These are phyloP conservation scores for Panagrolaimus sp. DNA, from an alignment of 1,140 invertebrate genomes.

Conservation along the genomic window DNA sequence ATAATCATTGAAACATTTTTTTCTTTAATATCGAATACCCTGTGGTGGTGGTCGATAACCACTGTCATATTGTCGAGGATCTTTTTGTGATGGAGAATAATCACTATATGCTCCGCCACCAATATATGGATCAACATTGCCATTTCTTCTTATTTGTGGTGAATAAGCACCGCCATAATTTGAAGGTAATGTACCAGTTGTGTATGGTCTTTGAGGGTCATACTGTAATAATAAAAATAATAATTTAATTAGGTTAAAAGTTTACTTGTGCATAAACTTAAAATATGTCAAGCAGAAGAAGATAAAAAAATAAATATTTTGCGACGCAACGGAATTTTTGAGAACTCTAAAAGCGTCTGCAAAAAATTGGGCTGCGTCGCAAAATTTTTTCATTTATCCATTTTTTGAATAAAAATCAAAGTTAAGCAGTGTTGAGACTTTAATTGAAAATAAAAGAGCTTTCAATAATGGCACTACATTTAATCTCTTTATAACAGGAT, in stretches of 20 bases:
- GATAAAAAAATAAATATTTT: constrained; percentile 15
- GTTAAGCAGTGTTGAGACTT: too few relatives aligned
- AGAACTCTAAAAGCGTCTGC: constrained; percentile 34
- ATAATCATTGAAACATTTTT: neutral
- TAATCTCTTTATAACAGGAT: too few relatives aligned
- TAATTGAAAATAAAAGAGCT: too few relatives aligned
- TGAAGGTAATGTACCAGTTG: constrained; percentile 34
- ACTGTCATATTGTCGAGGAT: constrained; percentile 20
- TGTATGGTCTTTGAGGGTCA: constrained; percentile 36
- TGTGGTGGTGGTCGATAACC: neutral
- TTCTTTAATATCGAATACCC: neutral
- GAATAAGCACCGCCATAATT: constrained; percentile 43
- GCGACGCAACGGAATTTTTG: constrained; percentile 49
- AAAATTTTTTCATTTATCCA: constrained; percentile 17
- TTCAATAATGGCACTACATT: too few relatives aligned
- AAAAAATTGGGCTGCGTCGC: constrained; percentile 41
- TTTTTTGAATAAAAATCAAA: too few relatives aligned
- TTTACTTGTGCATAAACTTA: constrained; percentile 11
- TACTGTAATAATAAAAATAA: constrained; percentile 34
- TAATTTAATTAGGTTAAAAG: neutral
- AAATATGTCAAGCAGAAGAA: constrained; percentile 14
- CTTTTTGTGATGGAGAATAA: constrained; percentile 25
- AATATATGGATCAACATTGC: constrained; percentile 23
- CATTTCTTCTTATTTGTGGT: constrained; percentile 26
- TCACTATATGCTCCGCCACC: constrained; percentile 17